A percentile compares a stretch with the other conserved stretches of the same genome.
These are phyloP conservation scores for Tauraco erythrolophus DNA, from an alignment of 2,113 vertebrate species.

Conservation along the genomic window DNA sequence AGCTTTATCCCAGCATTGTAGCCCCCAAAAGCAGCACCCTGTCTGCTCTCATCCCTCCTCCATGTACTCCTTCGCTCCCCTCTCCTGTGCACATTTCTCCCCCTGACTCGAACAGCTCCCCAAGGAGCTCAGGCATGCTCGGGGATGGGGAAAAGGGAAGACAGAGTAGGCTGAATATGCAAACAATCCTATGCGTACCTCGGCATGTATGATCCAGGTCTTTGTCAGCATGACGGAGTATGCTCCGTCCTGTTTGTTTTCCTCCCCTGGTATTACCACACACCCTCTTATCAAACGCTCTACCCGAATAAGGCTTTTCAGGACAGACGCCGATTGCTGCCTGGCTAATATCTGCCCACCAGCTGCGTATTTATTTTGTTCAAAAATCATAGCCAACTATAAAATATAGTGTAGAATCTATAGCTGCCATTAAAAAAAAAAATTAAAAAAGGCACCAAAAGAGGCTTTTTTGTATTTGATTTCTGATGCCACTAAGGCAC, in stretches of 20 bases:
- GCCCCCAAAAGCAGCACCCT: background rate
- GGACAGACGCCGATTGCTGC: background rate
- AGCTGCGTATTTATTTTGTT: background rate
- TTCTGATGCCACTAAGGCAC: background rate
- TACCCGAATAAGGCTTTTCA: background rate
- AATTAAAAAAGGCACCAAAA: no score
- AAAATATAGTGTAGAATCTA: background rate
- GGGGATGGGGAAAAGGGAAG: background rate
- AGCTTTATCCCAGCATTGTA: background rate
- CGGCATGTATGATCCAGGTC: background rate
- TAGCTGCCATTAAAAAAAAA: background rate
- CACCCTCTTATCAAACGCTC: background rate
- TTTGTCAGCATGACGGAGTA: constrained; percentile 23
- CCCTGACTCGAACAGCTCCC: background rate
- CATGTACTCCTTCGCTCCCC: background rate
- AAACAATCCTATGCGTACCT: background rate
- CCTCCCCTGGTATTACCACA: background rate
- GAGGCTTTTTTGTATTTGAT: background rate
- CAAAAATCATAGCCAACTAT: background rate
- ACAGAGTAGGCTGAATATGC: background rate
- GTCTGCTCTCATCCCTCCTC: background rate
- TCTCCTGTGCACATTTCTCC: background rate
- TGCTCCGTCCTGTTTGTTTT: background rate
- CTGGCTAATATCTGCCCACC: background rate
- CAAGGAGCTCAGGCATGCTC: background rate